These are phyloP conservation scores for Heliconius hermathena DNA, from an alignment of 1,140 invertebrate genomes.

Conservation along the genomic window DNA sequence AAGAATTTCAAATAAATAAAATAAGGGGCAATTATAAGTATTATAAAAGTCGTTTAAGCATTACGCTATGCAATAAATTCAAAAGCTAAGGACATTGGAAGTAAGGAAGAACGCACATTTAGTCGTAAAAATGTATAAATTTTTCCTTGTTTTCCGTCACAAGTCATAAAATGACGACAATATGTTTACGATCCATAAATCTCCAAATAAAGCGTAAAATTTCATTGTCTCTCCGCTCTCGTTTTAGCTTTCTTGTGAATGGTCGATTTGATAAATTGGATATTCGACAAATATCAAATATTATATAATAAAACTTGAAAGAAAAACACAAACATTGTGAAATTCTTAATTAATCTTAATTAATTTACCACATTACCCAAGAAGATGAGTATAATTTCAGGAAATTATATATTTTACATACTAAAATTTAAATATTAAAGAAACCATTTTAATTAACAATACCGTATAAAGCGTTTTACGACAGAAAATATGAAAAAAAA, in stretches of 20 bases:
- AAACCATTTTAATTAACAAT: not conserved
- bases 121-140: slow-evolving; percentile 57
- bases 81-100: slow-evolving; percentile 35
- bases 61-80: slow-evolving; percentile 11
- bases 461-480: no score
- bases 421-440: not conserved
- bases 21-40: not conserved
- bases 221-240: slow-evolving; percentile 54
- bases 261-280: slow-evolving; percentile 26
- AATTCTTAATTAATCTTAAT: not conserved
- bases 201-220: slow-evolving; percentile 70
- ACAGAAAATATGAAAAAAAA: no score
- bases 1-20: not conserved
- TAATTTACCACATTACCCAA: not conserved
- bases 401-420: not conserved
- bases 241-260: slow-evolving; percentile 36
- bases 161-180: slow-evolving; percentile 64
- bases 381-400: not conserved
- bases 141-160: slow-evolving; percentile 60
- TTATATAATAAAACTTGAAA: slow-evolving; percentile 1
- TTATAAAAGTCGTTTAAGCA: slow-evolving; percentile 1
- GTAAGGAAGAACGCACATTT: slow-evolving; percentile 40
- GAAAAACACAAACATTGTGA: not conserved
- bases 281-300: not conserved
- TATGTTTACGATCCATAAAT: slow-evolving; percentile 71